Evolutionary conservation across 2,113 vertebrate genomes (phyloP), one percentile per base, ranked within the genome.

Genomic region (Pteronura brasiliensis): DNA sequence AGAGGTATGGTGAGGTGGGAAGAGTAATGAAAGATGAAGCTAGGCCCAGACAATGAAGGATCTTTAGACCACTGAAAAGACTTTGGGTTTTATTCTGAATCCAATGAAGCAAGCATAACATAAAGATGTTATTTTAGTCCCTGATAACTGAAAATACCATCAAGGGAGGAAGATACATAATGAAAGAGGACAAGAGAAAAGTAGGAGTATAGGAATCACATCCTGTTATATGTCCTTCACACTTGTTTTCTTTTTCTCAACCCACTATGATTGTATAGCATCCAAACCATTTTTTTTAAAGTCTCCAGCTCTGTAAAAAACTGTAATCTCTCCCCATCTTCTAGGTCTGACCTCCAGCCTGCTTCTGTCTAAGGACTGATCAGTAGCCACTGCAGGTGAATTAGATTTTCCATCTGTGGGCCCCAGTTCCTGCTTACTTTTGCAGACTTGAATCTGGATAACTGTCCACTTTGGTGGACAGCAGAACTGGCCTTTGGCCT

Each of bases 101-200:
- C 85, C 18, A 81, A 7, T 29, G 11, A 79, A 25, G 36, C 63
- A 77, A 77, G 9, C 13, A 47, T 31, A 11, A 17, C 1, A 12
- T 20, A 57, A 92, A 61, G 21, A 52, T 79, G 2, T 79, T 83
- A 87, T 82, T 79, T 59, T 87, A 93, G 95, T 95, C 34, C 34
- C 29, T 29, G 7, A 13, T 84, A 44, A 80, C 9, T 83, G n/a
- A 90, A 90, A 91, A 89, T 88, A 44, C 14, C n/a, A 49, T 20
- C 44, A 80, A 84, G 36, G 10, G n/a, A 59, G 29, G 34, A 27
- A 23, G 34, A 34, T 59, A 52, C 4, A 67, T 17, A 49, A 20
- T 5, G 89, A 92, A 89, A 82, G 25, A 94, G 27, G 25, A 71
- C 2, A 77, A 47, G n/a, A 82, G 2, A 57, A 57, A 57, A 71